Conservation (phyloP, 2,113 vertebrate genomes). For the Falco punctatus region DNA sequence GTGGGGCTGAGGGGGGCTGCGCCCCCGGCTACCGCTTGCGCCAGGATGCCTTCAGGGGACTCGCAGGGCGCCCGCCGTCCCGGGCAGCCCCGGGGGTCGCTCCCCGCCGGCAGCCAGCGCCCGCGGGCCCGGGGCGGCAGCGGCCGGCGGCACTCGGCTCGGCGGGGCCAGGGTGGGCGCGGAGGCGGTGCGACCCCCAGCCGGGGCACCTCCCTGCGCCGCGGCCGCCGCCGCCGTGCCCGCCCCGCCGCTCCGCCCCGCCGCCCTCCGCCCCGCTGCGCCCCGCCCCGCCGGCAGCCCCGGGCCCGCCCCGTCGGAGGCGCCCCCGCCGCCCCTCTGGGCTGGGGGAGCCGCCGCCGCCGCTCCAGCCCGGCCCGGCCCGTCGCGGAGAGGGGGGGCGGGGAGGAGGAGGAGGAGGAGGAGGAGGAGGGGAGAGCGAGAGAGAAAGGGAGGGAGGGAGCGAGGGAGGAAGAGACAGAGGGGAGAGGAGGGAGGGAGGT, state of each 20-base stretch:
- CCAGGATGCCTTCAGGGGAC: background rate
- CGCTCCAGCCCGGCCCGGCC: background rate
- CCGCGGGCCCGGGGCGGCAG: too few relatives aligned
- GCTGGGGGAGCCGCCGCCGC: background rate
- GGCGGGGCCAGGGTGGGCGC: too few relatives aligned
- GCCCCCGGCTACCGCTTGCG: background rate
- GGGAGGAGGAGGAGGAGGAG: background rate
- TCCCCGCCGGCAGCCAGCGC: accelerated
- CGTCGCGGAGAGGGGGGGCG: too few relatives aligned
- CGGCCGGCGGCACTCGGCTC: too few relatives aligned
- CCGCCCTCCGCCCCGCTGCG: too few relatives aligned
- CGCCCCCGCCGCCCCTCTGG: background rate
- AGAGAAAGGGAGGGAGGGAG: background rate
- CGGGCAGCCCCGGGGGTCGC: too few relatives aligned
- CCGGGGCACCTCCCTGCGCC: background rate
- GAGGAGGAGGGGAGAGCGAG: background rate
- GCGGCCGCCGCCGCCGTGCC: background rate
- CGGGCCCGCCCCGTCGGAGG: background rate
- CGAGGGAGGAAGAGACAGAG: background rate
- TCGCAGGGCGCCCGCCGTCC: too few relatives aligned
- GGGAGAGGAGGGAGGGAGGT: background rate
- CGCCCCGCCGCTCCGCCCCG: too few relatives aligned
- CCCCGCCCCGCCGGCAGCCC: too few relatives aligned
- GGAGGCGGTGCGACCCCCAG: too few relatives aligned
- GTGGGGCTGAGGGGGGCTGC: background rate